Conservation (phyloP, 2,888 invertebrate genomes). For the Argyresthia albistria region DNA sequence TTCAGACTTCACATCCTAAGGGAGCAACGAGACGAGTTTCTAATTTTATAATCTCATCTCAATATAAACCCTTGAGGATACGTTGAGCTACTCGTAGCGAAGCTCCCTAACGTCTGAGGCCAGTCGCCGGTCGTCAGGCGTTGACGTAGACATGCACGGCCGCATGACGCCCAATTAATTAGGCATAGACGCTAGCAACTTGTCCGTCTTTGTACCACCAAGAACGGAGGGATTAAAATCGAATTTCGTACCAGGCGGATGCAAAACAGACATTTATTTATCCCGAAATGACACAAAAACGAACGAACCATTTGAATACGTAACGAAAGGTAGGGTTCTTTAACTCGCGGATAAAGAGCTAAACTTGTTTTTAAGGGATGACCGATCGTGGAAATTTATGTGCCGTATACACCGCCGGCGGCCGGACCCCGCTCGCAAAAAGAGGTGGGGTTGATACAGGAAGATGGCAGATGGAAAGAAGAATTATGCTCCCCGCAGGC, state of each 20-base stretch:
- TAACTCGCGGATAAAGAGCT: slow-evolving; percentile 68
- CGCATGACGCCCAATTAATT: slow-evolving; percentile 50
- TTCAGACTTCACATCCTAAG: background rate
- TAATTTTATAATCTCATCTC: slow-evolving; percentile 8
- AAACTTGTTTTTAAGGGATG: slow-evolving; percentile 73
- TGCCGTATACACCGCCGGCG: slow-evolving; percentile 65
- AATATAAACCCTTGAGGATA: slow-evolving; percentile 5
- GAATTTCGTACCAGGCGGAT: background rate
- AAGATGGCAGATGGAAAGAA: slow-evolving; percentile 68
- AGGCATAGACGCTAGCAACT: slow-evolving; percentile 24
- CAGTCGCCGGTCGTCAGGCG: background rate
- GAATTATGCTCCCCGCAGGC: slow-evolving; percentile 67
- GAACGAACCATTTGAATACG: slow-evolving; percentile 66
- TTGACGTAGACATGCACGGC: slow-evolving; percentile 17
- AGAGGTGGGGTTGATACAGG: slow-evolving; percentile 65
- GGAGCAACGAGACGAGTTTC: slow-evolving; percentile 2
- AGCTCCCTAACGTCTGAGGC: background rate
- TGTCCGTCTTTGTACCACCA: background rate
- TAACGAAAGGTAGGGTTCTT: slow-evolving; percentile 69
- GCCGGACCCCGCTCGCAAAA: slow-evolving; percentile 50
- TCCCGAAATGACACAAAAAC: slow-evolving; percentile 40
- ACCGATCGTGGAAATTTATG: slow-evolving; percentile 71
- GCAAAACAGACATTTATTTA: background rate
- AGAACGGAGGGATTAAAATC: background rate
- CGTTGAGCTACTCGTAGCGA: background rate